phyloP scores from a whole-genome alignment of 2,113 vertebrate species.

The Dromas ardeola region DNA sequence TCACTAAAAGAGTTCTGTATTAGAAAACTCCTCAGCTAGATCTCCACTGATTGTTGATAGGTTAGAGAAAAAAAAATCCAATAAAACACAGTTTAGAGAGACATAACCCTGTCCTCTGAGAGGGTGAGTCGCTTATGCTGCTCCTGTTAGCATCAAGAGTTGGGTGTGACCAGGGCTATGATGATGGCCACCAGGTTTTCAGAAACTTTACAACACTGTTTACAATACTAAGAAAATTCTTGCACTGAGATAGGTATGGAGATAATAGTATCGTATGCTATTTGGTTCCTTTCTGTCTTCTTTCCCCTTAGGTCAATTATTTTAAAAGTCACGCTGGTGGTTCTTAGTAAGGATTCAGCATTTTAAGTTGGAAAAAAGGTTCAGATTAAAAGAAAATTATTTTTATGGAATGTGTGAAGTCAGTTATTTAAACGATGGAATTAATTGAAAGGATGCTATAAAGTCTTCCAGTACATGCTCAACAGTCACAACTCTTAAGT shows the following conservation, averaged over 20 bases:
- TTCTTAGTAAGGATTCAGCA: not conserved
- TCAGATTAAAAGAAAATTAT: not conserved
- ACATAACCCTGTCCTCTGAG: not conserved
- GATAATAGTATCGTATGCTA: not conserved
- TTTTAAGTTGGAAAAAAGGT: not conserved
- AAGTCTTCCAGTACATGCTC: not conserved
- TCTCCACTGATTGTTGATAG: not conserved
- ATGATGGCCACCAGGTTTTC: not conserved
- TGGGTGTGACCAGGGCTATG: not conserved
- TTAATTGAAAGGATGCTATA: not conserved
- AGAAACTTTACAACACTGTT: slow-evolving; percentile 4
- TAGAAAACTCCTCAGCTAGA: not conserved
- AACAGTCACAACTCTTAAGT: not conserved
- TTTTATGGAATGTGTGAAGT: not conserved
- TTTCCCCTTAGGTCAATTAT: not conserved
- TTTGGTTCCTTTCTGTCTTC: not conserved
- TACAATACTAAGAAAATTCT: not conserved
- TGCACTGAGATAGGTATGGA: not conserved
- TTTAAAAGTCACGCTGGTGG: not conserved
- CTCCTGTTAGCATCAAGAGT: not conserved
- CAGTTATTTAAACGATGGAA: not conserved
- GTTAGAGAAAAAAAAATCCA: not conserved
- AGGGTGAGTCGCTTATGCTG: not conserved
- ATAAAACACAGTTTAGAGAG: not conserved
- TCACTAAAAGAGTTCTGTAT: not conserved